Percentiles rank a stretch among this genome's conserved stretches.
Evolutionary conservation across 2,113 vertebrate species (phyloP).

Genomic region (Sinocyclocheilus anophthalmus): DNA sequence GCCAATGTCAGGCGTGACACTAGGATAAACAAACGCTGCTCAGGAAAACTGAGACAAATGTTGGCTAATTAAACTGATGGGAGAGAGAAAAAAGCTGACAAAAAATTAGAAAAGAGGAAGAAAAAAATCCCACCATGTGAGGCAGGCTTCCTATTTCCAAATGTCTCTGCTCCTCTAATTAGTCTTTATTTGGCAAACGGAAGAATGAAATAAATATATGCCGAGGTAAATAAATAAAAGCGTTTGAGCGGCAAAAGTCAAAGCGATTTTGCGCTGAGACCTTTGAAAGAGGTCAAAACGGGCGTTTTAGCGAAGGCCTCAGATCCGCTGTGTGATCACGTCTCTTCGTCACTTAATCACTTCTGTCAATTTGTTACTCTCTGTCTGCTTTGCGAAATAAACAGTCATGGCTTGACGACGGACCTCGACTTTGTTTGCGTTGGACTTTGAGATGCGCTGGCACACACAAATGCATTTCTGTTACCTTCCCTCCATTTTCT

Average conservation of each 20-base stretch:
- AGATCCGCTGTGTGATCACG: background rate
- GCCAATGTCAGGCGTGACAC: constrained; percentile 86
- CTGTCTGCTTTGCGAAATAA: constrained; percentile 15
- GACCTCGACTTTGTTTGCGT: constrained; percentile 10
- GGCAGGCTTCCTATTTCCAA: constrained; percentile 57
- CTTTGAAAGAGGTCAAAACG: background rate
- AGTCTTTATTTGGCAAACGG: constrained; percentile 56
- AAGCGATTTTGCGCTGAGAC: background rate
- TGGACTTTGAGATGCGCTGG: constrained; percentile 15
- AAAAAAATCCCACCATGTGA: constrained; percentile 60
- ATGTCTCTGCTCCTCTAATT: constrained; percentile 65
- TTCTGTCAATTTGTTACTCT: constrained; percentile 32
- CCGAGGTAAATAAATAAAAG: constrained; percentile 1
- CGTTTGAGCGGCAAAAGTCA: constrained; percentile 24
- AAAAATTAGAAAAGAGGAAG: constrained; percentile 61
- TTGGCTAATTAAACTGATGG: constrained; percentile 88
- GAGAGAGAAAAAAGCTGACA: constrained; percentile 64
- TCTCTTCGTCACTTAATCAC: constrained; percentile 30
- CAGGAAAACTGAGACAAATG: constrained; percentile 87
- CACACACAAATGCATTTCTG: constrained; percentile 22
- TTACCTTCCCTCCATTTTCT: background rate
- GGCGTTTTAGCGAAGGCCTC: constrained; percentile 23
- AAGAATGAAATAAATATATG: constrained; percentile 48
- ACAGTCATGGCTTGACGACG: constrained; percentile 2
- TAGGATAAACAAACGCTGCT: constrained; percentile 88